A percentile compares a stretch with the other conserved stretches of the same genome.
Conservation (phyloP, 2,888 invertebrate species). For the Yponomeuta malinellus region DNA sequence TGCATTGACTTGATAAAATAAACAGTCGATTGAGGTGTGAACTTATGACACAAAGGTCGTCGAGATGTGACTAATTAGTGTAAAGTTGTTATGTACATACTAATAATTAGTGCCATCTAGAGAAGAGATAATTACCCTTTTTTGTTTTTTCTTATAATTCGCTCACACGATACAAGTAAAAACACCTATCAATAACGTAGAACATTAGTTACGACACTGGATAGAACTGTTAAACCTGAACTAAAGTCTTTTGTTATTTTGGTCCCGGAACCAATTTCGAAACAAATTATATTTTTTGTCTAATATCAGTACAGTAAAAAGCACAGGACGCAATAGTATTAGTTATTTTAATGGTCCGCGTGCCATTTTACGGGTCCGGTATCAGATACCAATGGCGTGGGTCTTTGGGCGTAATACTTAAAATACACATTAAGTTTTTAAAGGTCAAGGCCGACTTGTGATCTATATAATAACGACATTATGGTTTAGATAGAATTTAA, state of each 20-base stretch:
- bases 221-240: not conserved
- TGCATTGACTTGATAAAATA: not conserved
- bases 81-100: too few species aligned
- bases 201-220: too few species aligned
- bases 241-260: not conserved
- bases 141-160: too few species aligned
- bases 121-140: too few species aligned
- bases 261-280: not conserved
- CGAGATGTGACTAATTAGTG: too few species aligned
- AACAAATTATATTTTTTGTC: not conserved
- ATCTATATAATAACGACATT: not conserved
- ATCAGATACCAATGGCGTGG: not conserved
- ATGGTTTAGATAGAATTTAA: not conserved
- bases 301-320: not conserved
- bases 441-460: not conserved
- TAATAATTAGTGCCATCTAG: too few species aligned
- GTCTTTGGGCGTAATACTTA: too few species aligned
- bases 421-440: not conserved
- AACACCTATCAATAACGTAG: too few species aligned
- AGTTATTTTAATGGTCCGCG: not conserved
- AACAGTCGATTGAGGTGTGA: not conserved
- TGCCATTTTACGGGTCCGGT: not conserved
- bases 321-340: not conserved
- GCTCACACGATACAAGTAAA: too few species aligned
- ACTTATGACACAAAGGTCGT: not conserved